A percentile compares a stretch with the other conserved stretches of the same genome.
Evolutionary conservation across 2,888 invertebrate species (phyloP).

Genomic region (Chalcosyrphus nemorum): DNA sequence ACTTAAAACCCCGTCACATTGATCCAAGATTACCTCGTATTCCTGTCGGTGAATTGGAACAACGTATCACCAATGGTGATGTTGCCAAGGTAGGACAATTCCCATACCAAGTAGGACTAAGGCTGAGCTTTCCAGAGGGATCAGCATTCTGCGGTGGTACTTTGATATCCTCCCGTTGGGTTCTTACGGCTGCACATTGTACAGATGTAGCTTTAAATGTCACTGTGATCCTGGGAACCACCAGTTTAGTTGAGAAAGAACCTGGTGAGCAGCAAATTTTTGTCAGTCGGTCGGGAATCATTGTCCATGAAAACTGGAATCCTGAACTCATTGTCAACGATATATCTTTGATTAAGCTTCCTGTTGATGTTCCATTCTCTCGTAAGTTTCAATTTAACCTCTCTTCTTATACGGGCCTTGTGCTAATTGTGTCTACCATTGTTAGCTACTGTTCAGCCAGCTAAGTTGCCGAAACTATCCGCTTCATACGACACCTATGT

Average conservation of each 20-base stretch:
- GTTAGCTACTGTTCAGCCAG: slow-evolving; percentile 74
- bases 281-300: slow-evolving; percentile 61
- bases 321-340: slow-evolving; percentile 73
- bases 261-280: slow-evolving; percentile 71
- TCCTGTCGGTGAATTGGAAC: slow-evolving; percentile 26
- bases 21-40: slow-evolving; percentile 20
- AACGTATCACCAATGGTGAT: slow-evolving; percentile 74
- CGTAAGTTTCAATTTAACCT: slow-evolving; percentile 25
- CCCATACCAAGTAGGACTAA: slow-evolving; percentile 73
- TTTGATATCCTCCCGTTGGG: slow-evolving; percentile 74
- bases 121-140: slow-evolving; percentile 5
- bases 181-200: slow-evolving; percentile 77
- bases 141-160: slow-evolving; percentile 76
- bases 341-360: slow-evolving; percentile 76
- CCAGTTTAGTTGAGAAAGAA: slow-evolving; percentile 64
- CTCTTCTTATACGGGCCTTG: no score
- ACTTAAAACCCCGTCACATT: background rate
- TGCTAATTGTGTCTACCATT: no score
- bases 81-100: slow-evolving; percentile 71
- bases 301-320: slow-evolving; percentile 74
- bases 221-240: slow-evolving; percentile 74
- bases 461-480: slow-evolving; percentile 73
- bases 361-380: slow-evolving; percentile 71
- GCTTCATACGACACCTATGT: slow-evolving; percentile 71
- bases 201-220: slow-evolving; percentile 66